Evolutionary conservation across 2,797 vertebrate genomes (phyloP).

Genomic region (Knipowitschia caucasica): DNA sequence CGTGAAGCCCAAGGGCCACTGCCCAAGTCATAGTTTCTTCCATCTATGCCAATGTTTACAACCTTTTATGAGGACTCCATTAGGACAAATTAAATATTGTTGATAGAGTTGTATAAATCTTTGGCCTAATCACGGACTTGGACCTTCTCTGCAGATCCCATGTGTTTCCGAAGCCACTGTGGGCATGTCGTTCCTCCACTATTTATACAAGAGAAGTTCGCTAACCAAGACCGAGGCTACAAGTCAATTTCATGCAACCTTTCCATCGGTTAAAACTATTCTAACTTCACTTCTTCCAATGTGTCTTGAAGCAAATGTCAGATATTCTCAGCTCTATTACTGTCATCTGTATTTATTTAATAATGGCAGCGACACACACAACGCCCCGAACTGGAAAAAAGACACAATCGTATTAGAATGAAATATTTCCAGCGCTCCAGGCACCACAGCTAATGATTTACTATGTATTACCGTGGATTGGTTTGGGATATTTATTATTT

Average conservation of each 20-base stretch:
- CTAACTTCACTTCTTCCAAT: slow-evolving; percentile 52
- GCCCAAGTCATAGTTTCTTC: no score
- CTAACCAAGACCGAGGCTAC: slow-evolving; percentile 30
- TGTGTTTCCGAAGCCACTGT: slow-evolving; percentile 15
- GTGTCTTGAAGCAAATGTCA: slow-evolving; percentile 35
- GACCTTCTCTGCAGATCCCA: no score
- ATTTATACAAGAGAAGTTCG: slow-evolving; percentile 36
- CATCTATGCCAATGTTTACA: no score
- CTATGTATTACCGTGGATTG: neutral
- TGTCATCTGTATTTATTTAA: slow-evolving; percentile 28
- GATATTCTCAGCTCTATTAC: slow-evolving; percentile 35
- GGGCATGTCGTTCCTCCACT: slow-evolving; percentile 21
- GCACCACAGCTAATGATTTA: neutral
- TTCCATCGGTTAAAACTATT: slow-evolving; percentile 59
- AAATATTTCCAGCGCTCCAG: slow-evolving; percentile 10
- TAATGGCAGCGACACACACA: slow-evolving; percentile 42
- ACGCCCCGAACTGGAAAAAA: slow-evolving; percentile 22
- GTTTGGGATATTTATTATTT: no score
- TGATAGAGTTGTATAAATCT: no score
- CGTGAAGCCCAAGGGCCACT: no score
- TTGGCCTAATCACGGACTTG: no score
- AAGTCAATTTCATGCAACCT: slow-evolving; percentile 55
- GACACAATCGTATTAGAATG: neutral
- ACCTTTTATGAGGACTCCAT: no score
- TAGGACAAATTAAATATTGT: no score